Evolutionary conservation across 2,113 vertebrate species (phyloP), one percentile per base, ranked within the genome.

Genomic region (Lasiurus cinereus): DNA sequence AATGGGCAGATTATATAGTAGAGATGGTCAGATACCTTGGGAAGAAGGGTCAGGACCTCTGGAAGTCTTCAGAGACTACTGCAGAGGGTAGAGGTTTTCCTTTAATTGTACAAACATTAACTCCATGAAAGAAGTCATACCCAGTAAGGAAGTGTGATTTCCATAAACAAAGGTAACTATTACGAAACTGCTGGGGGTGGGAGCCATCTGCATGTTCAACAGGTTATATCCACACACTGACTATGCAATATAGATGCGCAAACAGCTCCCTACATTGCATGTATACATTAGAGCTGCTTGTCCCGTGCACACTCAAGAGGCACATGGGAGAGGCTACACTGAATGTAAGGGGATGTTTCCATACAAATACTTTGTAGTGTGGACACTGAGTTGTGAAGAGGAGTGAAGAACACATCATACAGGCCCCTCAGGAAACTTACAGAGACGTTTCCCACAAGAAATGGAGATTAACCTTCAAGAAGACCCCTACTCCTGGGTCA

Each of bases 81-180:
- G 64, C 31, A 91, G 36, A 69, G 54, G 12, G 21, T 70, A 19
- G 5, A 59, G 3, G 18, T 52, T 83, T n/a, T 62, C 21, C 29
- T 91, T 48, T 87, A 56, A 62, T 54, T 87, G n/a, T 46, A 27
- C 4, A 69, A 85, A 93, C 46, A 69, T 21, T 69, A 90, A 69
- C 15, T 11, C 10, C n/a, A 72, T 4, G 15, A 78, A 64, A 66
- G 73, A 85, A 90, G 88, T 21, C 9, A 29, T 64, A 56, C 3
- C 2, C 3, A 83, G 22, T 1, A 48, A 80, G 56, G 36, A 93
- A 83, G 31, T 16, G 8, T 22, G 15, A 36, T 88, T 95, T 92
- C 83, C 67, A 93, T 18, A 82, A 27, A 82, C 67, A 33, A 52
- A 83, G 66, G 67, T 8, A 27, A 48, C 48, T 43, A 2, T 66